These are phyloP conservation scores for Hemitrygon akajei DNA, from an alignment of 2,797 vertebrate species.

Conservation along the genomic window DNA sequence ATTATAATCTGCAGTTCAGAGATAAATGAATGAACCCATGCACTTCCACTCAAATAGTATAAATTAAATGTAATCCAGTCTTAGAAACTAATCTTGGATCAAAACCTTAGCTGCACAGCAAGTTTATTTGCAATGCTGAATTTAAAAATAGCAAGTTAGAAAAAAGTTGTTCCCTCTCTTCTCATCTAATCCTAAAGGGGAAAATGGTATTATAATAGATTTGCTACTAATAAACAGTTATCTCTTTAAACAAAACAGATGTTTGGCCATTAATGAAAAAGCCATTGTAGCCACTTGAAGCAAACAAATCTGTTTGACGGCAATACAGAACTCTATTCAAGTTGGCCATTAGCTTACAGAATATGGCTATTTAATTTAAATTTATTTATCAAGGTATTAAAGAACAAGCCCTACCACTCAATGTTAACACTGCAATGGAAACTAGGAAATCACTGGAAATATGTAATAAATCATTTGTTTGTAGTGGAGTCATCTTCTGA, in stretches of 20 bases:
- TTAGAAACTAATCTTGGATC: not conserved
- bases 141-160: not conserved
- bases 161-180: not conserved
- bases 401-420: not conserved
- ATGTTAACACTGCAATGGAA: not conserved
- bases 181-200: not conserved
- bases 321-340: not conserved
- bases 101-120: not conserved
- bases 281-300: not conserved
- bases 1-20: conserved; percentile 1
- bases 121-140: not conserved
- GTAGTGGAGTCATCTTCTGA: not conserved
- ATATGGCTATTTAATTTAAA: not conserved
- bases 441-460: not conserved
- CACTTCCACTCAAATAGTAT: not conserved
- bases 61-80: not conserved
- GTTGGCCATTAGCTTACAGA: not conserved
- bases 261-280: not conserved
- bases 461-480: not conserved
- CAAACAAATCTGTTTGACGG: not conserved
- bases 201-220: not conserved
- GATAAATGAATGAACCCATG: not conserved
- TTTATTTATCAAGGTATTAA: conserved; percentile 5
- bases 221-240: not conserved
- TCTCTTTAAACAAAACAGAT: not conserved